Evolutionary conservation across 2,888 invertebrate genomes (phyloP).

Genomic region (Lepidonotus clava): DNA sequence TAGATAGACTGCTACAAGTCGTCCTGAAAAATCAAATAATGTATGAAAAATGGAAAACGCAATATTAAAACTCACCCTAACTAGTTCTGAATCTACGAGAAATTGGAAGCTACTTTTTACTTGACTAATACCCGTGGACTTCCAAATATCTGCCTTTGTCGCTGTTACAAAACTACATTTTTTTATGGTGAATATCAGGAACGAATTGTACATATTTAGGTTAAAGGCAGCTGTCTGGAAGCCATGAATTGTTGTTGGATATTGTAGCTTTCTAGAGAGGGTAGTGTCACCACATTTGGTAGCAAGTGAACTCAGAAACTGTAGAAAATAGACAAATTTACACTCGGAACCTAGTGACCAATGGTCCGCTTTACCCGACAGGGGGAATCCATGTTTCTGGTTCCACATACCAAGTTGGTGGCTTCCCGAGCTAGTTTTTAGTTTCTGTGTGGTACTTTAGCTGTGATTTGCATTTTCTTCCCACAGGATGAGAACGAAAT

Average conservation of each 20-base stretch:
- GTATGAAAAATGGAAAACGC: no score
- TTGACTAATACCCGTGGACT: conserved; percentile 4
- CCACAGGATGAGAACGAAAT: conserved; percentile 52
- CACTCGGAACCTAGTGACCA: no score
- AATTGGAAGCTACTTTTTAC: conserved; percentile 7
- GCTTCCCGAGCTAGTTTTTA: conserved; percentile 18
- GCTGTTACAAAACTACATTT: no score
- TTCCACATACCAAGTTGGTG: background rate
- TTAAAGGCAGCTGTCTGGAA: background rate
- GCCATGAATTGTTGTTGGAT: background rate
- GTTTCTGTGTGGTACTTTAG: conserved; percentile 41
- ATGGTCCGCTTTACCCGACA: no score
- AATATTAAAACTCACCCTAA: no score
- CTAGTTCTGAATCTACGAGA: background rate
- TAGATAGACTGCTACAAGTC: no score
- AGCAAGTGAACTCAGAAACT: no score
- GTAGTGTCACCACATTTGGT: background rate
- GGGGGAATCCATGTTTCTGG: no score
- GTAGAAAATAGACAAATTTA: no score
- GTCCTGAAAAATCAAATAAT: no score
- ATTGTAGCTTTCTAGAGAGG: conserved; percentile 27
- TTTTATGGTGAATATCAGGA: no score
- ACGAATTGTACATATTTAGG: no score
- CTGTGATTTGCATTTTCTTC: conserved; percentile 26
- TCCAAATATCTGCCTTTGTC: conserved; percentile 18